Evolutionary conservation across 1,140 invertebrate species (phyloP), one percentile per base, ranked within the genome.

Genomic region (Ostrea denselamellosa): DNA sequence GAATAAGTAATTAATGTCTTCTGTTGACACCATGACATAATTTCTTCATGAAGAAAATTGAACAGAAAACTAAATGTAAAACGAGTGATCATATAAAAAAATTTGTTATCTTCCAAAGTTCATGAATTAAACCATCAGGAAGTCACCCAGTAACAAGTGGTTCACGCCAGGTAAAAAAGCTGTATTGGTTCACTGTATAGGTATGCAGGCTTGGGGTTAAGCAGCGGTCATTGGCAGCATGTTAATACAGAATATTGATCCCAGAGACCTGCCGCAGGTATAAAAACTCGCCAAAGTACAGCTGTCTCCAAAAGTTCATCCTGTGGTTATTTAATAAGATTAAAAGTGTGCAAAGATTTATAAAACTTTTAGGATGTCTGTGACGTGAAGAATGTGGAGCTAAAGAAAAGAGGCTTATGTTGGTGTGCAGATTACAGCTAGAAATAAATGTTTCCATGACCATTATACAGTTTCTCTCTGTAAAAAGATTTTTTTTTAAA

Each of bases 201-300:
- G 68, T 77, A 77, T 77, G 68, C 68, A 0, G 34, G 56, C 56
- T 19, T 12, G 25, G 68, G 68, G 68, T 77, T 25, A 77, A 34
- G 9, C 68, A 34, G 68, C 68, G 68, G 68, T 77, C 68, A 77
- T 77, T 77, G 68, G 68, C 68, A 77, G 68, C 68, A 77, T 25
- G 68, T 71, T 71, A 28, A 14, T 44, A 25, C 25, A 28, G 68
- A 77, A 12, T 77, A 77, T 77, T 77, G 68, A 77, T 77, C 68
- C 68, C 68, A 14, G 22, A 71, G 10, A 77, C 68, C 68, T 77
- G 68, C 68, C 68, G 22, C 68, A 77, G 68, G 68, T 77, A 77
- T 34, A 17, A 77, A 77, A 62, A 62, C 56, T 62, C 56, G 56
- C 28, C 68, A 44, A 77, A 8, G 68, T 77, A 77, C 10, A 62